Conservation (phyloP, 2,888 invertebrate genomes). For the Serripes groenlandicus region DNA sequence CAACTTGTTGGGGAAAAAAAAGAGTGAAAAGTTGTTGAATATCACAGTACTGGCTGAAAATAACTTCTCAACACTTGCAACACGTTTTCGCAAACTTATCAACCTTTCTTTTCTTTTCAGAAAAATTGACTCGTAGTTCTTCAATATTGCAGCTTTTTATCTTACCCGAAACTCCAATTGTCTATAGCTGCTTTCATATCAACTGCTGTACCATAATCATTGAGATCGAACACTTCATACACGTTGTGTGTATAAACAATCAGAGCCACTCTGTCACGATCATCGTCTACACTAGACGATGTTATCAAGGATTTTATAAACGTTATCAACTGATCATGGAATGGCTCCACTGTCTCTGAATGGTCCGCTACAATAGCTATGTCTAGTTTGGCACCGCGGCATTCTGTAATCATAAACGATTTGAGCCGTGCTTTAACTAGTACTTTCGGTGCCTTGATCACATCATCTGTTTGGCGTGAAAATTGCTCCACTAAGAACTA, state of each 20-base stretch:
- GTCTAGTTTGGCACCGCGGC: slow-evolving; percentile 14
- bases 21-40: too few species aligned
- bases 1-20: too few species aligned
- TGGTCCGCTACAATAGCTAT: slow-evolving; percentile 31
- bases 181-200: background rate
- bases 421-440: background rate
- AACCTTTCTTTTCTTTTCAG: too few species aligned
- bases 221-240: background rate
- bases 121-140: too few species aligned
- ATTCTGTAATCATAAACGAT: slow-evolving; percentile 20
- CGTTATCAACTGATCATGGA: background rate
- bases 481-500: too few species aligned
- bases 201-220: background rate
- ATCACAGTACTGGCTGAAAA: too few species aligned
- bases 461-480: too few species aligned
- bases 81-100: too few species aligned
- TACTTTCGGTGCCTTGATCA: too few species aligned
- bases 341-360: slow-evolving; percentile 31
- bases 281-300: background rate
- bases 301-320: background rate
- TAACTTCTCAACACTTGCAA: too few species aligned
- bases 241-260: background rate
- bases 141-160: too few species aligned
- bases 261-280: background rate
- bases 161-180: background rate